Percentiles rank a stretch among this genome's conserved stretches.
phyloP scores from a whole-genome alignment of 2,113 vertebrate species.

The Vanacampus margaritifer region DNA sequence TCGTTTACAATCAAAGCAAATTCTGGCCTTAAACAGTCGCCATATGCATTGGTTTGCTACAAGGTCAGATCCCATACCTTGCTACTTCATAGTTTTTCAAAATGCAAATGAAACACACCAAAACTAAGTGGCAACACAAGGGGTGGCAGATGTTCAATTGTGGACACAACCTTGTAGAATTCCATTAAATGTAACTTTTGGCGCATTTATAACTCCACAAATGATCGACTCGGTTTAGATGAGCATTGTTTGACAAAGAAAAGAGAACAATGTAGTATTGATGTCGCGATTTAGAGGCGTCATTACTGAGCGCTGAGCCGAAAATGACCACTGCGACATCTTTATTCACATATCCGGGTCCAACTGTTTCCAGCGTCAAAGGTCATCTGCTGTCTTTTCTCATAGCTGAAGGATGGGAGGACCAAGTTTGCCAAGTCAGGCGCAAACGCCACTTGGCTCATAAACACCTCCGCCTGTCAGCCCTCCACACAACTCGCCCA shows the following conservation, averaged over 20 bases:
- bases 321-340: conserved; percentile 25
- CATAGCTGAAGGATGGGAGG: conserved; percentile 43
- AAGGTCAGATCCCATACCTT: not conserved
- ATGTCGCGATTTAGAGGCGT: not conserved
- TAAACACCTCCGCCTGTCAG: conserved; percentile 61
- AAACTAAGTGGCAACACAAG: not conserved
- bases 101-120: not conserved
- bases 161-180: not conserved
- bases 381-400: conserved; percentile 62
- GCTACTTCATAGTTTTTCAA: not conserved
- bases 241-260: not conserved
- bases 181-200: not conserved
- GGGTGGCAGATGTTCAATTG: not conserved
- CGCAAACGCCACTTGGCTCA: conserved; percentile 56
- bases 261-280: too few relatives aligned
- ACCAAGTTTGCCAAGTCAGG: conserved; percentile 55
- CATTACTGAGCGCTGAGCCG: conserved; percentile 36
- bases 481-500: conserved; percentile 7
- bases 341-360: conserved; percentile 53
- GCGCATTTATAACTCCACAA: conserved; percentile 3
- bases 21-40: not conserved
- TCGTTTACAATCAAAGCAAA: not conserved
- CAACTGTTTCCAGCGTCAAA: conserved; percentile 66
- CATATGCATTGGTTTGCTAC: not conserved
- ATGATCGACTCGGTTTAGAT: conserved; percentile 1